Conservation (phyloP, 2,797 vertebrate genomes). For the Numenius phaeopus region DNA sequence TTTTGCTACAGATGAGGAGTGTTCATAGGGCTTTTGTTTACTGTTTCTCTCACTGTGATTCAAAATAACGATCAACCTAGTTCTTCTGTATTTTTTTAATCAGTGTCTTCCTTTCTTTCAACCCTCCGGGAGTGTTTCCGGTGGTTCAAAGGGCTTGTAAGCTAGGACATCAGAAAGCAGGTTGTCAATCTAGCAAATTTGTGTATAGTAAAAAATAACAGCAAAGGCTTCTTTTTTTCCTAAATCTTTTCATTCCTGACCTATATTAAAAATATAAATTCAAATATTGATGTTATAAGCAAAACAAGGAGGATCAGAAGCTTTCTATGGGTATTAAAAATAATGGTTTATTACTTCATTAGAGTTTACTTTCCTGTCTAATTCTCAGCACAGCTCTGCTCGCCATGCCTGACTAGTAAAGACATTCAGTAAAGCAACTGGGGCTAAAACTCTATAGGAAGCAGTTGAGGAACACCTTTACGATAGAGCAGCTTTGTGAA, state of each 20-base stretch:
- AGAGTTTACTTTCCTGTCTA: background rate
- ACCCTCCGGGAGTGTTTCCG: background rate
- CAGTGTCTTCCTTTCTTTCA: background rate
- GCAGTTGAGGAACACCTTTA: background rate
- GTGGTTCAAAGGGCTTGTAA: background rate
- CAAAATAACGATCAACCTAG: background rate
- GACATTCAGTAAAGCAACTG: background rate
- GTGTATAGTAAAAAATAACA: background rate
- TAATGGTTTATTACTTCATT: background rate
- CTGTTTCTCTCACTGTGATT: background rate
- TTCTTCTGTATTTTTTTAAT: background rate
- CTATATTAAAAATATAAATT: background rate
- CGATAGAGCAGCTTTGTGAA: background rate
- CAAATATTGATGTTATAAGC: background rate
- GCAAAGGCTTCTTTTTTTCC: background rate
- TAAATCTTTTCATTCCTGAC: background rate
- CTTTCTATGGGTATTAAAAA: background rate
- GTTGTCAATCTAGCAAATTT: background rate
- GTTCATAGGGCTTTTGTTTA: background rate
- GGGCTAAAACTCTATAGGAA: background rate
- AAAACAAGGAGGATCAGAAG: background rate
- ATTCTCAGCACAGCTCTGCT: background rate
- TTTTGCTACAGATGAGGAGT: background rate
- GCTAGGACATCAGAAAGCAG: background rate
- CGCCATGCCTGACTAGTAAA: background rate